Percentiles rank a stretch among this genome's conserved stretches.
These are phyloP conservation scores for Echiichthys vipera DNA, from an alignment of 2,797 vertebrate genomes.

Conservation along the genomic window DNA sequence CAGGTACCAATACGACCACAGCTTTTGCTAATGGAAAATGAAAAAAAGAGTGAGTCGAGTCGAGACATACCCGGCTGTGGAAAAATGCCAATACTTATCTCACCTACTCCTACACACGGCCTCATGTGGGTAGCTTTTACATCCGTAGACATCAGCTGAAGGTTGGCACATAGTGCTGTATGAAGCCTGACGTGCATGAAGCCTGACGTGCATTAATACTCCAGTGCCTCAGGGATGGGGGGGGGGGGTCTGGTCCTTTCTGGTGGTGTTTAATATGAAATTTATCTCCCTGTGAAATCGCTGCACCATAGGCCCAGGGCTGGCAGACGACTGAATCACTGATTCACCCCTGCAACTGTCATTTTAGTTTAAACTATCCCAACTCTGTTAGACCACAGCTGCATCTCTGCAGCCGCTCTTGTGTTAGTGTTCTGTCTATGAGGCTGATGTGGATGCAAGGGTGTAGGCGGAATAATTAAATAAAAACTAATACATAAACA, in stretches of 20 bases:
- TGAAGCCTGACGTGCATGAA: too few species aligned
- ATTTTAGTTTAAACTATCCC: background rate
- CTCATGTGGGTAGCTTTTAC: conserved; percentile 23
- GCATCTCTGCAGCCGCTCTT: too few species aligned
- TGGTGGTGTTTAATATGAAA: background rate
- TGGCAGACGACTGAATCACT: background rate
- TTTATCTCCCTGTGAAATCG: background rate
- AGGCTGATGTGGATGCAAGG: background rate
- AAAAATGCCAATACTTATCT: conserved; percentile 21
- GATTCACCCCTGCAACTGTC: background rate
- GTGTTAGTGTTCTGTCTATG: background rate
- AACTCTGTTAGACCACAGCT: background rate
- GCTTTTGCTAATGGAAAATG: too few species aligned
- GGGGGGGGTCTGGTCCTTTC: background rate
- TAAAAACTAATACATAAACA: too few species aligned
- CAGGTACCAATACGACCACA: too few species aligned
- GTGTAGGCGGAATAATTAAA: too few species aligned
- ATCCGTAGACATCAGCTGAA: conserved; percentile 12
- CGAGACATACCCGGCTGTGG: too few species aligned
- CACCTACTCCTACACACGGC: background rate
- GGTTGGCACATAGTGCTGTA: background rate
- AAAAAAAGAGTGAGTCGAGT: too few species aligned
- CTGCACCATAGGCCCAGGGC: background rate
- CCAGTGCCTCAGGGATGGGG: background rate
- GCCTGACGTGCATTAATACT: conserved; percentile 5